phyloP scores from a whole-genome alignment of 2,113 vertebrate genomes.

The Pleuronectes platessa region DNA sequence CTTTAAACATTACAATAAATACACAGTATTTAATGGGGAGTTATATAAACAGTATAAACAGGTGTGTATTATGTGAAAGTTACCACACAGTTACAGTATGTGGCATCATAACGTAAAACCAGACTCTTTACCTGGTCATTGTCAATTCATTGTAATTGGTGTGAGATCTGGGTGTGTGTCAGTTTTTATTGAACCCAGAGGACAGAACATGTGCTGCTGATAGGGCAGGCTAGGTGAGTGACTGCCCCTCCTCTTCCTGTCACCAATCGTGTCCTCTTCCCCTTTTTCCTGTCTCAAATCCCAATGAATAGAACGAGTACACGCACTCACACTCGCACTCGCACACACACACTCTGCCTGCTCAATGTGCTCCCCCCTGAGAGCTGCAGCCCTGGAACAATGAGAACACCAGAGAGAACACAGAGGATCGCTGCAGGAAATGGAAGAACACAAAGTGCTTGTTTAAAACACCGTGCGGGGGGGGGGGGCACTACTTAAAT shows the following conservation, averaged over 20 bases:
- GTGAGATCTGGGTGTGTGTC: slow-evolving; percentile 1
- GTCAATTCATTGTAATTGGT: not conserved
- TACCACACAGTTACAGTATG: not conserved
- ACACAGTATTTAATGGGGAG: not conserved
- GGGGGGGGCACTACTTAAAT: not conserved
- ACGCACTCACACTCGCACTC: too few species aligned
- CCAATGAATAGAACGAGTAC: slow-evolving; percentile 29
- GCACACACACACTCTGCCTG: not conserved
- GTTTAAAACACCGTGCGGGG: slow-evolving; percentile 20
- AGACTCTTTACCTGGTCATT: not conserved
- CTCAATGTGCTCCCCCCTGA: slow-evolving; percentile 50
- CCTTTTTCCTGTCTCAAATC: slow-evolving; percentile 61
- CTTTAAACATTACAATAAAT: too few species aligned
- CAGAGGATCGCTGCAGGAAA: slow-evolving; percentile 47
- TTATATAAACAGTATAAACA: too few species aligned
- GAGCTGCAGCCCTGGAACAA: slow-evolving; percentile 61
- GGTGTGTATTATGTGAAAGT: not conserved
- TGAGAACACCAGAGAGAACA: slow-evolving; percentile 47
- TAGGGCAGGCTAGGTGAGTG: slow-evolving; percentile 52
- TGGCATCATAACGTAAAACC: not conserved
- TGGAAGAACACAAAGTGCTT: slow-evolving; percentile 42
- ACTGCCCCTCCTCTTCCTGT: slow-evolving; percentile 63
- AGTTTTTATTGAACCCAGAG: slow-evolving; percentile 20
- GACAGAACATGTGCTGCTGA: slow-evolving; percentile 37
- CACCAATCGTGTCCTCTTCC: slow-evolving; percentile 67